Conservation (phyloP, 2,797 vertebrate genomes). For the Atherinosoma microstoma region DNA sequence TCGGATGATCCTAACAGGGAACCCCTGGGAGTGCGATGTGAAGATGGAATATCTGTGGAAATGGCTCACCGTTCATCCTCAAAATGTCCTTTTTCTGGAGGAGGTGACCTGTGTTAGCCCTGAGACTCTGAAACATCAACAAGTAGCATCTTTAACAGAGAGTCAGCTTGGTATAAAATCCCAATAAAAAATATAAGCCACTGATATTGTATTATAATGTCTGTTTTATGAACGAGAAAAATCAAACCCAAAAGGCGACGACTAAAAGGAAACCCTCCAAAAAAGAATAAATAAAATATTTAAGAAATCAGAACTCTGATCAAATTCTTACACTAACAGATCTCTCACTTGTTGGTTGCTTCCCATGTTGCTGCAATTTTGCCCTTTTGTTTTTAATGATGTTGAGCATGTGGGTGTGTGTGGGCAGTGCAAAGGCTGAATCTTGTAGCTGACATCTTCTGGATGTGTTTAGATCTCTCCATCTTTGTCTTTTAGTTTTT, state of each 20-base stretch:
- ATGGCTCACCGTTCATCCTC: conserved; percentile 63
- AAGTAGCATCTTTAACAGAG: conserved; percentile 50
- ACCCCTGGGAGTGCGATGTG: conserved; percentile 76
- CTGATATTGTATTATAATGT: not conserved
- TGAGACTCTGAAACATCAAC: conserved; percentile 47
- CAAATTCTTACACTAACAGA: conserved; percentile 7
- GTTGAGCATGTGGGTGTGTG: conserved; percentile 72
- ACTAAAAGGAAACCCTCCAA: not conserved
- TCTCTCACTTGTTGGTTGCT: conserved; percentile 42
- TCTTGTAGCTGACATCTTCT: conserved; percentile 68
- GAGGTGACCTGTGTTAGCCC: conserved; percentile 67
- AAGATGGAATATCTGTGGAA: conserved; percentile 69
- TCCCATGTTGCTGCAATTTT: conserved; percentile 59
- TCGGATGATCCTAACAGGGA: conserved; percentile 40
- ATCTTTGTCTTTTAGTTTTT: conserved; percentile 19
- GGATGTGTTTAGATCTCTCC: conserved; percentile 58
- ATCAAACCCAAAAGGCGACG: not conserved
- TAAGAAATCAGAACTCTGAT: not conserved
- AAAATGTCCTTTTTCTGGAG: conserved; percentile 55
- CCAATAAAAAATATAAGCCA: not conserved
- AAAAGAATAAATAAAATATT: not conserved
- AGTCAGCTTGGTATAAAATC: conserved; percentile 47
- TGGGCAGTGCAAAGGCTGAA: conserved; percentile 65
- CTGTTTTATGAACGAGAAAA: conserved; percentile 6
- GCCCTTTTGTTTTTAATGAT: conserved; percentile 75